Conservation (phyloP, 37 sponge, comb jelly and placozoan genomes). For the Aplysina aerophoba region DNA sequence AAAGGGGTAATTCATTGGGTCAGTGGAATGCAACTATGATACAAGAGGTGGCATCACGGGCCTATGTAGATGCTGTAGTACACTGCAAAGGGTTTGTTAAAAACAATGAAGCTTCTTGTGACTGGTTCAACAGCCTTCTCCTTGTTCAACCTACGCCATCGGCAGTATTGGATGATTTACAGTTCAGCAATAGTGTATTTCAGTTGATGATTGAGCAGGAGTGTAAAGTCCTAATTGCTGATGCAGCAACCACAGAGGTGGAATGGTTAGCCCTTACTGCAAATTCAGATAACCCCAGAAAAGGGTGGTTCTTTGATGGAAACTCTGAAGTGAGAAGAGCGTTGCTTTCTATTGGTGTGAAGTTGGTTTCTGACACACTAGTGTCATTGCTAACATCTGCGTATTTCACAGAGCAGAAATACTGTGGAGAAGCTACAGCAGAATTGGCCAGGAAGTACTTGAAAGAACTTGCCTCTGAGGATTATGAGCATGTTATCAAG, state of each 20-base stretch:
- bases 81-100: slow-evolving; percentile 20
- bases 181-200: slow-evolving; percentile 8
- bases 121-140: slow-evolving; percentile 57
- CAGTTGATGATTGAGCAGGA: background rate
- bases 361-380: slow-evolving; percentile 4
- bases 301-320: slow-evolving; percentile 19
- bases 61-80: slow-evolving; percentile 49
- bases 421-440: slow-evolving; percentile 15
- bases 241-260: background rate
- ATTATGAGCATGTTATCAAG: slow-evolving; percentile 8
- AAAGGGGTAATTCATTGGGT: background rate
- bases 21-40: slow-evolving; percentile 52
- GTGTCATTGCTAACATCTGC: background rate
- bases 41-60: slow-evolving; percentile 24
- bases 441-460: slow-evolving; percentile 22
- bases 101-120: background rate
- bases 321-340: background rate
- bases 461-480: background rate
- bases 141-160: background rate
- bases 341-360: slow-evolving; percentile 44
- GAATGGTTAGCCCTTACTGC: slow-evolving; percentile 28
- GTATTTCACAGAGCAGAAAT: background rate
- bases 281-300: background rate
- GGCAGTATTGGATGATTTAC: background rate
- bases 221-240: background rate